Conservation (phyloP, 1,140 invertebrate species). For the Acromyrmex echinatior region DNA sequence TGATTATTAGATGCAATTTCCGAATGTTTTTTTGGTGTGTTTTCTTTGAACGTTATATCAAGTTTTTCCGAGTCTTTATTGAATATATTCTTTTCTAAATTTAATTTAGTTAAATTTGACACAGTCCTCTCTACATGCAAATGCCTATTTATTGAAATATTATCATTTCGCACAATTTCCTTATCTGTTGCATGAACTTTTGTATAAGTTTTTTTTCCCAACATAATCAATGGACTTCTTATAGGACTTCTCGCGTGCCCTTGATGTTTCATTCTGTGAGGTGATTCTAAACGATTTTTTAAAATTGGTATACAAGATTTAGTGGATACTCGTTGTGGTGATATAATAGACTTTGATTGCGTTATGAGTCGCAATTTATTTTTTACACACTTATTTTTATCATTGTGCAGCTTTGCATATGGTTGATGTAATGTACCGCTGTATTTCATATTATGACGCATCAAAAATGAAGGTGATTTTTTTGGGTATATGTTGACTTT, state of each 20-base stretch:
- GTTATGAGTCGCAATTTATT: conserved; percentile 13
- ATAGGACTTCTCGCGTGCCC: conserved; percentile 65
- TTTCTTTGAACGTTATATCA: neutral
- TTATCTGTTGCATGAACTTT: conserved; percentile 14
- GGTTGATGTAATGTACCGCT: neutral
- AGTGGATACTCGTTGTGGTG: conserved; percentile 35
- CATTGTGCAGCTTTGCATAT: neutral
- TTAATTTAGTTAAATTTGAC: conserved; percentile 7
- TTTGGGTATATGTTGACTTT: neutral
- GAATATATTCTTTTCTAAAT: neutral
- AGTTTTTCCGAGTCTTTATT: neutral
- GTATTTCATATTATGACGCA: neutral
- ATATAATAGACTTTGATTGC: neutral
- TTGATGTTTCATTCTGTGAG: conserved; percentile 53
- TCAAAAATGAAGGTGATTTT: conserved; percentile 5
- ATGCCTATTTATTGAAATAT: neutral
- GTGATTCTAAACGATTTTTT: conserved; percentile 69
- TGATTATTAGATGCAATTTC: neutral
- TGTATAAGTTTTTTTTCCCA: conserved; percentile 26
- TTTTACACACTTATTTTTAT: conserved; percentile 4
- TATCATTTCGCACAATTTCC: conserved; percentile 30
- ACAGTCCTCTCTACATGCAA: neutral
- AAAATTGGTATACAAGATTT: conserved; percentile 79
- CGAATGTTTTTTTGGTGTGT: neutral
- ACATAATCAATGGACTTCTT: conserved; percentile 64